Evolutionary conservation across 2,888 invertebrate genomes (phyloP), one percentile per base, ranked within the genome.

Genomic region (Leptogaster cylindrica): DNA sequence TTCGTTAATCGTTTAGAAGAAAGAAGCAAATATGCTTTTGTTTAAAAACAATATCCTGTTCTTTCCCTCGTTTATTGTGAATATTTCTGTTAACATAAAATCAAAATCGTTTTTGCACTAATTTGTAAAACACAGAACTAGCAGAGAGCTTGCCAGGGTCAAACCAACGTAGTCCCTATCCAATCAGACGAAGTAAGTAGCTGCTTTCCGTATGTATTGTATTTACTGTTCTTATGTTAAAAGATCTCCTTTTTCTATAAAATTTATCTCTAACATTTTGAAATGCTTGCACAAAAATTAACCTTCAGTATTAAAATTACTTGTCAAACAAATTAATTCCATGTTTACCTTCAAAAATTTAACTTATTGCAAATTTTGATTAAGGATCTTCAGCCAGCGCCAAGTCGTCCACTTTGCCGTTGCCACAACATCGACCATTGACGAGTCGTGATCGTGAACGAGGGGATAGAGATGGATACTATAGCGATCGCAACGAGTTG

Each of bases 401-500:
- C 76, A 90, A 92, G 75, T 93, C 92, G 18, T 92, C 92, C 44
- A 93, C 93, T 2, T 82, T 93, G 76, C 92, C 93, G 36, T 82
- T 91, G 71, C 90, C 91, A 36, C 92, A 92, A 78, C 84, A 88
- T 70, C 86, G 88, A 66, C 86, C 85, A 63, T 76, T 81, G 66
- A 83, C 86, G 7, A 81, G 84, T 27, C 83, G 86, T 20, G 88
- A 88, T 70, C 81, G 85, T 73, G 84, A 85, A 72, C 82, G 84
- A 73, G 85, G 86, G 76, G 89, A 89, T 72, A 85, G 92, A 18
- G 93, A 93, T 77, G 93, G 93, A 58, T 94, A 94, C 79, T 93
- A 93, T 79, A 87, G 93, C 78, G 94, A 94, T 82, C 88, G 93
- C 72, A 93, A 93, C 78, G 93, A 93, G 81, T 82, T 93, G 73